These are phyloP conservation scores for Nephila pilipes DNA, from an alignment of 1,140 invertebrate genomes.

Conservation along the genomic window DNA sequence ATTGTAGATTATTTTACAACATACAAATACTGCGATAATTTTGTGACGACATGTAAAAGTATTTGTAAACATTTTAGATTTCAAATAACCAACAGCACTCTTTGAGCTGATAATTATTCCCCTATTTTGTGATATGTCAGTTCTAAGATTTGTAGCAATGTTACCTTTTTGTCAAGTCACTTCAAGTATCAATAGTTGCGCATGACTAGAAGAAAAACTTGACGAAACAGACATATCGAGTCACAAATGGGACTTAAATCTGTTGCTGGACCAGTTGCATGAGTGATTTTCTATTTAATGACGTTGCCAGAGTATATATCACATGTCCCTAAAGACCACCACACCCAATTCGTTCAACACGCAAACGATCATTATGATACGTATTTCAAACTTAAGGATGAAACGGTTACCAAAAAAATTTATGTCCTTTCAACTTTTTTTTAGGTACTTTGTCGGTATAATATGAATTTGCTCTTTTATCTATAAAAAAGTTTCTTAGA, in stretches of 20 bases:
- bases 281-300: constrained; percentile 44
- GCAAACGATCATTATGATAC: constrained; percentile 36
- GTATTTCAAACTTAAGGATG: neutral
- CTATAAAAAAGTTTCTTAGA: neutral
- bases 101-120: too few species aligned
- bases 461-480: neutral
- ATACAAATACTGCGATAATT: too few species aligned
- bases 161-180: too few species aligned
- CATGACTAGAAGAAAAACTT: neutral
- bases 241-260: neutral
- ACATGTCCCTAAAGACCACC: constrained; percentile 19
- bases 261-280: constrained; percentile 74
- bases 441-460: neutral
- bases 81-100: too few species aligned
- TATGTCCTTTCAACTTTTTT: constrained; percentile 11
- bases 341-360: constrained; percentile 60
- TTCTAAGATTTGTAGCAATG: too few species aligned
- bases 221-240: neutral
- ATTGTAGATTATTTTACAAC: too few species aligned
- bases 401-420: constrained; percentile 10
- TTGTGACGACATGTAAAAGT: too few species aligned
- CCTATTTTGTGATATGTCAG: too few species aligned
- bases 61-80: too few species aligned
- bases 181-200: too few species aligned
- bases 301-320: constrained; percentile 5